Conservation (phyloP, 2,113 vertebrate species). For the Dolichotis patagonum region DNA sequence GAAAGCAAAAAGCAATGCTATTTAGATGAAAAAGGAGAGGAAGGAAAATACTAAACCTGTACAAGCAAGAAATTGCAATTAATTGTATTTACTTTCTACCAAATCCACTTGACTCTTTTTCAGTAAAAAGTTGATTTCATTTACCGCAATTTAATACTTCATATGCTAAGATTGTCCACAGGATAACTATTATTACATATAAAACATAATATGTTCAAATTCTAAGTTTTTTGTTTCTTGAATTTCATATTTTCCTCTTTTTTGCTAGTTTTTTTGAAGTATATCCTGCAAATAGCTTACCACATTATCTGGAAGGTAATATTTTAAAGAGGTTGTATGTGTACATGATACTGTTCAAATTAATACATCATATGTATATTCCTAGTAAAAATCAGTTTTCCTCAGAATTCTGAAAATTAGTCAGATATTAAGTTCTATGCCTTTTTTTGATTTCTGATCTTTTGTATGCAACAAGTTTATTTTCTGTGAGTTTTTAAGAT, state of each 20-base stretch:
- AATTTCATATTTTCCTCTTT: background rate
- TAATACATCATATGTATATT: background rate
- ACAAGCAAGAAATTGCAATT: background rate
- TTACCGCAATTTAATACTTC: background rate
- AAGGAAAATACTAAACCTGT: background rate
- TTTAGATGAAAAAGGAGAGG: background rate
- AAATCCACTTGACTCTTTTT: background rate
- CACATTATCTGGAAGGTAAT: background rate
- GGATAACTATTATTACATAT: background rate
- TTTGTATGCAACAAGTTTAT: background rate
- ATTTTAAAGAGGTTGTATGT: background rate
- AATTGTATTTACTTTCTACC: background rate
- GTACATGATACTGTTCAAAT: background rate
- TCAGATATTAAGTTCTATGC: background rate
- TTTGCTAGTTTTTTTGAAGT: background rate
- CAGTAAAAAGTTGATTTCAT: constrained; percentile 29
- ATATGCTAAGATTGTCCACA: background rate
- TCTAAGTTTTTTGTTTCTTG: background rate
- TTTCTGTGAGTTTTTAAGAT: background rate
- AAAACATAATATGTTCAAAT: background rate
- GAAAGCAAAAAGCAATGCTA: background rate
- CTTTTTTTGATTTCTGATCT: background rate
- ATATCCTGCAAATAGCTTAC: background rate
- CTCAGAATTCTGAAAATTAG: background rate
- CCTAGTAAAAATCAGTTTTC: background rate